phyloP scores from a whole-genome alignment of 2,888 invertebrate genomes.

The Nymphalis polychloros region DNA sequence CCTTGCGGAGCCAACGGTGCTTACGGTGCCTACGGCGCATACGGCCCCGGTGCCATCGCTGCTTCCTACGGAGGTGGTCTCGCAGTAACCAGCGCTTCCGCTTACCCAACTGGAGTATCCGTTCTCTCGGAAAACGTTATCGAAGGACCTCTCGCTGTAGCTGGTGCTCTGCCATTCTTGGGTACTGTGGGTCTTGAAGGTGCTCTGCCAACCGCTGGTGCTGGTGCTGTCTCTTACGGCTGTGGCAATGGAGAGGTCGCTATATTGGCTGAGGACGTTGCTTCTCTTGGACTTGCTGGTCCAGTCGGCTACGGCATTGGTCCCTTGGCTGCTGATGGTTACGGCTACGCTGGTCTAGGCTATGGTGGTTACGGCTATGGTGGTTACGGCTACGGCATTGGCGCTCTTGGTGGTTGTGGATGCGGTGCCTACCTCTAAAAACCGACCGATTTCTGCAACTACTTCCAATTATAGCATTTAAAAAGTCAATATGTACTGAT shows the following conservation, averaged over 20 bases:
- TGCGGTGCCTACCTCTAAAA: no score
- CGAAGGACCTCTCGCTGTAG: slow-evolving; percentile 46
- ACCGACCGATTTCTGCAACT: no score
- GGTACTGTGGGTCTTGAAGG: slow-evolving; percentile 51
- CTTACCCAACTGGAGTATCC: slow-evolving; percentile 44
- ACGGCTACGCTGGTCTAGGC: no score
- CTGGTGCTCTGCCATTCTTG: slow-evolving; percentile 46
- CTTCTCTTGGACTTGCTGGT: slow-evolving; percentile 25
- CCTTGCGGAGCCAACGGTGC: background rate
- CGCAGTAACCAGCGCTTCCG: slow-evolving; percentile 47
- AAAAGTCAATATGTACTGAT: no score
- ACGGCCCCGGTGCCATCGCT: slow-evolving; percentile 28
- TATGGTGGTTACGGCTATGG: no score
- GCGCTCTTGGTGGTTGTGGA: no score
- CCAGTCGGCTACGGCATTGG: no score
- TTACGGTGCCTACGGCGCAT: slow-evolving; percentile 10
- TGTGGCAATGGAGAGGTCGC: slow-evolving; percentile 45
- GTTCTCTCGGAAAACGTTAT: slow-evolving; percentile 49
- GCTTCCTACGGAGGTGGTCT: slow-evolving; percentile 40
- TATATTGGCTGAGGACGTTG: slow-evolving; percentile 42
- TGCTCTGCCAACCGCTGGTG: slow-evolving; percentile 47
- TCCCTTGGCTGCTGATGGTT: no score
- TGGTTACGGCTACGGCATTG: no score
- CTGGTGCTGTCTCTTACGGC: slow-evolving; percentile 48
- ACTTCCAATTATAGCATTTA: no score